Conservation (phyloP, 2,797 vertebrate species). For the Channa striata region DNA sequence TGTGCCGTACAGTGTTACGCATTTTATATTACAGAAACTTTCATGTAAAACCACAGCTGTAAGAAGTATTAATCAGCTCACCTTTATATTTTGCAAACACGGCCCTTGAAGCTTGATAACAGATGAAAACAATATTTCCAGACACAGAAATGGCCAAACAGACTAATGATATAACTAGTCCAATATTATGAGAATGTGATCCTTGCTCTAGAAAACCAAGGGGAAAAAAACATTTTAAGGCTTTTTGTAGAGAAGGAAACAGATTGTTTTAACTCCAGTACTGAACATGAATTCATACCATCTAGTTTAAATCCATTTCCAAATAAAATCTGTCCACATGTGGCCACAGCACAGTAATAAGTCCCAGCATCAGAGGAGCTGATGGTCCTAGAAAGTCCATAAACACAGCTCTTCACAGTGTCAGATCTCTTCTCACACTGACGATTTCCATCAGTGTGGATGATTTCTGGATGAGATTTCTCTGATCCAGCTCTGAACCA, state of each 20-base stretch:
- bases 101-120: fast-evolving
- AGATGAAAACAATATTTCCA: constrained; percentile 25
- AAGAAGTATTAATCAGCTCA: background rate
- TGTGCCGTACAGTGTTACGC: too few relatives aligned
- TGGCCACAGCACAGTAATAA: too few relatives aligned
- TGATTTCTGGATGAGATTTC: constrained; percentile 22
- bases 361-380: background rate
- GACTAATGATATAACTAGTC: background rate
- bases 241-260: too few relatives aligned
- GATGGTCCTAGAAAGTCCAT: constrained; percentile 32
- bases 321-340: too few relatives aligned
- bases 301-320: background rate
- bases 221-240: too few relatives aligned
- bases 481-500: constrained; percentile 29
- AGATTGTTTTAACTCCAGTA: too few relatives aligned
- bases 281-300: too few relatives aligned
- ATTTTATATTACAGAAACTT: too few relatives aligned
- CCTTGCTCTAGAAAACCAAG: too few relatives aligned
- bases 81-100: background rate
- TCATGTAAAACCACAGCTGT: too few relatives aligned
- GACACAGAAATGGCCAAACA: constrained; percentile 14
- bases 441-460: constrained; percentile 23
- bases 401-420: constrained; percentile 36
- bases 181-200: background rate
- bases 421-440: constrained; percentile 26